Percentiles rank a stretch among this genome's conserved stretches.
phyloP scores from a whole-genome alignment of 2,113 vertebrate species.

The Festucalex cinctus region DNA sequence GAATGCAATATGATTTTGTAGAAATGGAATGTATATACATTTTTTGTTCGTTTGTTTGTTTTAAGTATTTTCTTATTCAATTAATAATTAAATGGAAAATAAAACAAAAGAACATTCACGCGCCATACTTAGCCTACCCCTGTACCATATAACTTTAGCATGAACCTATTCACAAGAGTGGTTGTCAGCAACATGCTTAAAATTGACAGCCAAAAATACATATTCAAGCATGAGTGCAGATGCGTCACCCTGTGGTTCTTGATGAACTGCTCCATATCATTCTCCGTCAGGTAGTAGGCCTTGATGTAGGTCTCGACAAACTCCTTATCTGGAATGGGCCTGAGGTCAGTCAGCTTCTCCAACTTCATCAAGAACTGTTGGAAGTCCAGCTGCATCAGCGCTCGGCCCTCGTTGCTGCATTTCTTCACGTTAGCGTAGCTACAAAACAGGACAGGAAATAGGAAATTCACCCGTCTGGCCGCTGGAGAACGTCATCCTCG shows the following conservation, averaged over 20 bases:
- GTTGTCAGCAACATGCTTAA: no score
- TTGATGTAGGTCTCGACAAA: conserved; percentile 99
- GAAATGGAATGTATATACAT: no score
- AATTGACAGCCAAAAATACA: no score
- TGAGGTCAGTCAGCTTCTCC: conserved; percentile 95
- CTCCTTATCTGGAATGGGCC: conserved; percentile 97
- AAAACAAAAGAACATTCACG: no score
- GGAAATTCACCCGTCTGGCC: not conserved
- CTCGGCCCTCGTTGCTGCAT: conserved; percentile 97
- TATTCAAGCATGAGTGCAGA: not conserved
- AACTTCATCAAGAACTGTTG: conserved; percentile 99
- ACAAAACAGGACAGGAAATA: not conserved
- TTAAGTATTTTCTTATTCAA: no score
- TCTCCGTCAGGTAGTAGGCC: conserved; percentile 96
- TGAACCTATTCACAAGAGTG: no score
- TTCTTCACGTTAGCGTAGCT: conserved; percentile 98
- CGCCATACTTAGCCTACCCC: no score
- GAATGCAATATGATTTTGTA: no score
- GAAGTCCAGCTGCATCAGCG: conserved; percentile 98
- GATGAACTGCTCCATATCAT: conserved; percentile 98
- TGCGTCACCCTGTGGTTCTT: conserved; percentile 91
- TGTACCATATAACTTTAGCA: no score
- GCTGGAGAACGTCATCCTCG: not conserved
- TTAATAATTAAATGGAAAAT: no score
- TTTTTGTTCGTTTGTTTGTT: no score